Conservation (phyloP, 2,888 invertebrate genomes). For the Xanthorhoe designata region DNA sequence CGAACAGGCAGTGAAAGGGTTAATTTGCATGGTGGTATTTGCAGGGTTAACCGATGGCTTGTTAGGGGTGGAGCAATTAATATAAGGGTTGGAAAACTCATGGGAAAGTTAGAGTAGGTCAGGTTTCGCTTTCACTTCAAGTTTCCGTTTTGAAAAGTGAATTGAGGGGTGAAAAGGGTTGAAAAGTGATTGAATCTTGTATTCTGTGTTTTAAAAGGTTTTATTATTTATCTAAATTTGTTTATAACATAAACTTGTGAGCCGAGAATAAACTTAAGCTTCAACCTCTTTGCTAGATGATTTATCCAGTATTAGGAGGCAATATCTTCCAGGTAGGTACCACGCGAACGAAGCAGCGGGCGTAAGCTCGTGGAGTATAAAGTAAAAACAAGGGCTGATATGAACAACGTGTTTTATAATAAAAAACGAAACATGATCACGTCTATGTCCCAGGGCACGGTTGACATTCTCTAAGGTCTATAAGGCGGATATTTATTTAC, state of each 20-base stretch:
- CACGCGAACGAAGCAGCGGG: too few relatives aligned
- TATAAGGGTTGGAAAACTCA: conserved; percentile 72
- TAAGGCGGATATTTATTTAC: too few relatives aligned
- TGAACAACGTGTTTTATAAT: too few relatives aligned
- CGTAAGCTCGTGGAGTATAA: too few relatives aligned
- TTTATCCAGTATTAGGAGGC: too few relatives aligned
- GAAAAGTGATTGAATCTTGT: background rate
- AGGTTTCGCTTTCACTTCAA: conserved; percentile 51
- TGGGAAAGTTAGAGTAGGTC: conserved; percentile 82
- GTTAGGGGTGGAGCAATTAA: conserved; percentile 82
- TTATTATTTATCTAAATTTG: background rate
- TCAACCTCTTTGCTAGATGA: background rate
- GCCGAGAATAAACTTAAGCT: too few relatives aligned
- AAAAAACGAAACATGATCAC: too few relatives aligned
- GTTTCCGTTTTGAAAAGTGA: conserved; percentile 34
- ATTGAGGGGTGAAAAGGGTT: conserved; percentile 16
- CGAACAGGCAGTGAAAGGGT: conserved; percentile 82
- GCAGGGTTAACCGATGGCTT: conserved; percentile 82
- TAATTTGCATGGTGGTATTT: conserved; percentile 82
- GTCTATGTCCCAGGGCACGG: too few relatives aligned
- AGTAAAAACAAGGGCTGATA: too few relatives aligned
- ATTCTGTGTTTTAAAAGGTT: background rate
- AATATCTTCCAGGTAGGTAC: too few relatives aligned
- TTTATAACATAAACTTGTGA: too few relatives aligned
- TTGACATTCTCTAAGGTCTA: too few relatives aligned